Conservation (phyloP, 2,888 invertebrate genomes). For the Choreutis nemorana region DNA sequence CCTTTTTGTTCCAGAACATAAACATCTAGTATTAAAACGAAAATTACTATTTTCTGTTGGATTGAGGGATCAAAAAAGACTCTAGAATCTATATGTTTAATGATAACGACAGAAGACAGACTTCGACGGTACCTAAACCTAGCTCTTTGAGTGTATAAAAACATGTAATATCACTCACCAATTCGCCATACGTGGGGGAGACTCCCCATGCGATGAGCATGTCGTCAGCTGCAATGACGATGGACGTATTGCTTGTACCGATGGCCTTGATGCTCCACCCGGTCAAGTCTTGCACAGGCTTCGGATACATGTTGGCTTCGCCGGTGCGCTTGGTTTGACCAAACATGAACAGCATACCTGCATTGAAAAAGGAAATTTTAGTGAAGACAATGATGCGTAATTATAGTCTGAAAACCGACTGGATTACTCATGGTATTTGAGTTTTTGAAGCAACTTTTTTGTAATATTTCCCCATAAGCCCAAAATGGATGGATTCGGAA, state of each 20-base stretch:
- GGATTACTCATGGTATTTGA: background rate
- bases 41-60: too few relatives aligned
- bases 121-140: too few relatives aligned
- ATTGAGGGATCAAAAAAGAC: too few relatives aligned
- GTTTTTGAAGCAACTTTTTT: too few relatives aligned
- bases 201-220: slow-evolving; percentile 92
- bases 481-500: too few relatives aligned
- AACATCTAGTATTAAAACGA: too few relatives aligned
- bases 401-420: background rate
- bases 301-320: slow-evolving; percentile 97
- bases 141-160: too few relatives aligned
- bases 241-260: slow-evolving; percentile 83
- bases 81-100: too few relatives aligned
- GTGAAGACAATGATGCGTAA: too few relatives aligned
- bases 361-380: slow-evolving; percentile 9
- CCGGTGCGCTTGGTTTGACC: slow-evolving; percentile 93
- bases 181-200: slow-evolving; percentile 93
- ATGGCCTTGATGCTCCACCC: slow-evolving; percentile 90
- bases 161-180: slow-evolving; percentile 73
- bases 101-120: too few relatives aligned
- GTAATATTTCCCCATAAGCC: too few relatives aligned
- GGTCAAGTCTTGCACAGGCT: slow-evolving; percentile 91
- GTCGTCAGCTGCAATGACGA: slow-evolving; percentile 89
- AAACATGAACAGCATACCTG: slow-evolving; percentile 79
- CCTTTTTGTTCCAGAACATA: too few relatives aligned